Evolutionary conservation across 2,888 invertebrate species (phyloP).

Genomic region (Cenopis cana): DNA sequence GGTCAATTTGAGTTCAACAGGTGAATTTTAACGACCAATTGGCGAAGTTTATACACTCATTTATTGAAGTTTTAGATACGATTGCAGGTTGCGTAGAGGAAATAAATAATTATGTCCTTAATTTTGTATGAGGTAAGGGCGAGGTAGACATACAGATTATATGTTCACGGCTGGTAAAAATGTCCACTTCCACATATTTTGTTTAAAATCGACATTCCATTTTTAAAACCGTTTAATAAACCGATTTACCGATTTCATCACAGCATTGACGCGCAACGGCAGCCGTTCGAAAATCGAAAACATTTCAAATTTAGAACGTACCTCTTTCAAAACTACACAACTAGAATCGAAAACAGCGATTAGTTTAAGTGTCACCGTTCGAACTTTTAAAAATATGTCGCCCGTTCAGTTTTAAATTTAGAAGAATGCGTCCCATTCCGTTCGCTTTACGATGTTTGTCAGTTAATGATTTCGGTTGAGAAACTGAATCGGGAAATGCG

Average conservation of each 20-base stretch:
- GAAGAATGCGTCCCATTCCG: conserved; percentile 81
- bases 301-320: conserved; percentile 81
- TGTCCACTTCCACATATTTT: conserved; percentile 9
- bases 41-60: not conserved
- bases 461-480: conserved; percentile 54
- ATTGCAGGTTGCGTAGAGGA: not conserved
- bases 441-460: conserved; percentile 81
- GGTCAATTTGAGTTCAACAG: conserved; percentile 19
- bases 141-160: not conserved
- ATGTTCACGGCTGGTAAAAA: not conserved
- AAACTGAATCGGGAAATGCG: conserved; percentile 36
- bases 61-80: not conserved
- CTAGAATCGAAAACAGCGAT: conserved; percentile 84
- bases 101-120: too few species aligned
- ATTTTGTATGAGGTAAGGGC: too few species aligned
- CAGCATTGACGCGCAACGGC: conserved; percentile 72
- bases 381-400: conserved; percentile 85
- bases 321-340: conserved; percentile 77
- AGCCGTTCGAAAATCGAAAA: conserved; percentile 80
- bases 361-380: conserved; percentile 82
- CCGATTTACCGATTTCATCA: conserved; percentile 68
- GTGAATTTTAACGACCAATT: conserved; percentile 12
- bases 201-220: conserved; percentile 52
- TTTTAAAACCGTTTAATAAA: conserved; percentile 56
- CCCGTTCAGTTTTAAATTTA: conserved; percentile 79